Conservation (phyloP, 92 coral and sea anemone genomes). For the Phenganax stokvisi region DNA sequence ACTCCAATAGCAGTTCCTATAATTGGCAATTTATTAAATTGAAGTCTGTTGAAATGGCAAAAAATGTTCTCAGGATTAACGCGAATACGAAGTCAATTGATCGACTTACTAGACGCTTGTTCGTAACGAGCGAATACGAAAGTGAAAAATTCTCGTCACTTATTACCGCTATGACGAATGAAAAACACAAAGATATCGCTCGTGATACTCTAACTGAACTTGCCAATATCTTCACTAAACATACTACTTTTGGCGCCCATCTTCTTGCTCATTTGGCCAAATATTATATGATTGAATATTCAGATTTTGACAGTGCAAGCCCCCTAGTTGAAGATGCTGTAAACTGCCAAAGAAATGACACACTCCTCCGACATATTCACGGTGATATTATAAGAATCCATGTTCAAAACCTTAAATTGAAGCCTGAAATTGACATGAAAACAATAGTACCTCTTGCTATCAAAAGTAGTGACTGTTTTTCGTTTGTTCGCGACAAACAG, state of each 20-base stretch:
- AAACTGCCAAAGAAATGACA: slow-evolving; percentile 52
- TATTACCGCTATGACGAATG: slow-evolving; percentile 52
- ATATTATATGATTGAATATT: slow-evolving; percentile 51
- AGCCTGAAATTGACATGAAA: slow-evolving; percentile 36
- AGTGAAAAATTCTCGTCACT: slow-evolving; percentile 72
- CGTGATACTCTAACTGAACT: slow-evolving; percentile 60
- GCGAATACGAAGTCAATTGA: slow-evolving; percentile 57
- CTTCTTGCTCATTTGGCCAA: slow-evolving; percentile 73
- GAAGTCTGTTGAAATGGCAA: slow-evolving; percentile 65
- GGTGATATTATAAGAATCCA: slow-evolving; percentile 71
- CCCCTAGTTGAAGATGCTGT: slow-evolving; percentile 60
- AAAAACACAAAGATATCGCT: slow-evolving; percentile 46
- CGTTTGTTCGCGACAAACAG: slow-evolving; percentile 52
- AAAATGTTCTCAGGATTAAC: slow-evolving; percentile 48
- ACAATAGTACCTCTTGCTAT: slow-evolving; percentile 56
- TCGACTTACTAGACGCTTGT: slow-evolving; percentile 65
- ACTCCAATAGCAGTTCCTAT: background rate
- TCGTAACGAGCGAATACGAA: slow-evolving; percentile 71
- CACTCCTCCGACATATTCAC: slow-evolving; percentile 69
- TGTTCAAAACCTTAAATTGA: slow-evolving; percentile 48
- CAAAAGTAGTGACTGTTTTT: slow-evolving; percentile 64
- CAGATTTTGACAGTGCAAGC: slow-evolving; percentile 44
- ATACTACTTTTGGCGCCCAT: slow-evolving; percentile 66
- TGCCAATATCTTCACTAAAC: slow-evolving; percentile 50
- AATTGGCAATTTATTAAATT: slow-evolving; percentile 44